A percentile compares a stretch with the other conserved stretches of the same genome.
Conservation (phyloP, 2,888 invertebrate genomes). For the Cryptophagus acutangulus region DNA sequence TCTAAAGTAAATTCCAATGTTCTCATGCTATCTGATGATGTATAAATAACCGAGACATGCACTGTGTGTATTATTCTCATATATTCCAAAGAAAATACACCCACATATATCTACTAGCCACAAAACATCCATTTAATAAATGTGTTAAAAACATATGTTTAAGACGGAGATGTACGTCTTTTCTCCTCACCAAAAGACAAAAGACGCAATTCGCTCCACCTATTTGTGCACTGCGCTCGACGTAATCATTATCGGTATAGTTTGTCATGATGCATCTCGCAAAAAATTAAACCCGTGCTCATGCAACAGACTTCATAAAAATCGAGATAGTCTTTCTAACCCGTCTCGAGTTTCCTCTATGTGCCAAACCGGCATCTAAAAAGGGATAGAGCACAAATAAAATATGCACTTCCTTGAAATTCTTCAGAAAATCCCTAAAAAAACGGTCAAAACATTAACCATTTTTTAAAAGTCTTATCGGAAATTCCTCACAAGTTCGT, state of each 20-base stretch:
- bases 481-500: too few species aligned
- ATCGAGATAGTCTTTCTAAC: too few species aligned
- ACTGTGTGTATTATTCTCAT: background rate
- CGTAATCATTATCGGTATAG: background rate
- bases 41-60: too few species aligned
- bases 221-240: too few species aligned
- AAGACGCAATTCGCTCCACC: slow-evolving; percentile 1
- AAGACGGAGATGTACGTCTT: background rate
- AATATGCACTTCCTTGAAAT: too few species aligned
- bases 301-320: too few species aligned
- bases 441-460: background rate
- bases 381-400: background rate
- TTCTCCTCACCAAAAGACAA: background rate
- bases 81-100: background rate
- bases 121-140: background rate
- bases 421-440: too few species aligned
- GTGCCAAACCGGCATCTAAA: too few species aligned
- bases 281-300: too few species aligned
- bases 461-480: background rate
- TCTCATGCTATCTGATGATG: too few species aligned
- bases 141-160: background rate
- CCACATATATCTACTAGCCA: background rate
- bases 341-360: too few species aligned
- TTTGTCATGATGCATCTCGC: background rate
- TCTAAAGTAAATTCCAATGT: too few species aligned